Conservation (phyloP, 1,140 invertebrate species). For the Ips typographus region DNA sequence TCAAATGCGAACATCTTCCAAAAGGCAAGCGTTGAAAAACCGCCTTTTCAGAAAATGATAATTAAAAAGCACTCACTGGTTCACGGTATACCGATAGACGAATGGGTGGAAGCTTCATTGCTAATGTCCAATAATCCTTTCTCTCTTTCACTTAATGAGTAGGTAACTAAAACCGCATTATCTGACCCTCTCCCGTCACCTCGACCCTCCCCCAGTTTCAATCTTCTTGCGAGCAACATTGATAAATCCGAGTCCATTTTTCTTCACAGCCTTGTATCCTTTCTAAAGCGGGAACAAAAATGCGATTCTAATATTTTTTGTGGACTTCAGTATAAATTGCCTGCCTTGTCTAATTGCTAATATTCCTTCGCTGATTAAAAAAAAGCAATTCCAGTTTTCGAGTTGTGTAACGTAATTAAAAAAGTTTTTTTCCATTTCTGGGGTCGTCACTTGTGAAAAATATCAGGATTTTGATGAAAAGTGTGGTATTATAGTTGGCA, state of each 20-base stretch:
- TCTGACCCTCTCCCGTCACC: constrained; percentile 39
- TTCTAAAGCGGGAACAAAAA: constrained; percentile 47
- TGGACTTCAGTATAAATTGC: constrained; percentile 46
- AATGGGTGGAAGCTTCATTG: constrained; percentile 22
- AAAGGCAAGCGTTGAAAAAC: too few species aligned
- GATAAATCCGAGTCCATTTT: constrained; percentile 49
- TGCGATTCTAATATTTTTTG: constrained; percentile 46
- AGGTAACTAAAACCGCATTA: constrained; percentile 52
- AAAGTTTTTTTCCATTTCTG: constrained; percentile 27
- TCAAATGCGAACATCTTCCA: too few species aligned
- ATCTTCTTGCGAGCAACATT: constrained; percentile 48
- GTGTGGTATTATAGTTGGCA: not conserved
- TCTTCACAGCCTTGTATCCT: constrained; percentile 46
- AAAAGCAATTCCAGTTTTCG: constrained; percentile 28
- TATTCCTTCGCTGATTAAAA: constrained; percentile 37
- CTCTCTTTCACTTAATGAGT: constrained; percentile 44
- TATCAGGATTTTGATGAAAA: constrained; percentile 18
- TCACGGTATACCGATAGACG: constrained; percentile 9
- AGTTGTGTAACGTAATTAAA: constrained; percentile 29
- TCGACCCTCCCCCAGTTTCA: constrained; percentile 44
- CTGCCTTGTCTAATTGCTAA: constrained; percentile 46
- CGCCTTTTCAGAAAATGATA: constrained; percentile 2
- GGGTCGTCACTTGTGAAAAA: constrained; percentile 5
- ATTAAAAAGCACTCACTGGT: constrained; percentile 12
- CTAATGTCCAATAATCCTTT: constrained; percentile 35